A percentile compares a stretch with the other conserved stretches of the same genome.
phyloP scores from a whole-genome alignment of 2,113 vertebrate species.

The Aplodontia rufa region DNA sequence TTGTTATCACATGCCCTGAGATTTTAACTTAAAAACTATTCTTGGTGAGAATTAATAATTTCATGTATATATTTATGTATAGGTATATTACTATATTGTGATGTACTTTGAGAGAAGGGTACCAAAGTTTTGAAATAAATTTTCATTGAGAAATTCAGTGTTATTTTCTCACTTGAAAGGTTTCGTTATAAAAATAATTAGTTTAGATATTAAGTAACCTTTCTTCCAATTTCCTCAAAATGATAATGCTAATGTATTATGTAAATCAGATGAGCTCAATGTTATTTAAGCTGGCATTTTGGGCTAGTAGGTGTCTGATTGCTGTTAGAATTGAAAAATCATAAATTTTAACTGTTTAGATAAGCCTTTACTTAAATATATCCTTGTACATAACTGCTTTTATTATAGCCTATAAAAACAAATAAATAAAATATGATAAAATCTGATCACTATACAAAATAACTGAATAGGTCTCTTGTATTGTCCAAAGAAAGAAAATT shows the following conservation, averaged over 20 bases:
- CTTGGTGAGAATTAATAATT: not conserved
- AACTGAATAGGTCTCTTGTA: not conserved
- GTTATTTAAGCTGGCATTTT: slow-evolving; percentile 7
- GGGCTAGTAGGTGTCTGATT: not conserved
- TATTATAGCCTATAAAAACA: too few species aligned
- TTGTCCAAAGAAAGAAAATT: not conserved
- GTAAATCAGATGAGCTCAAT: slow-evolving; percentile 30
- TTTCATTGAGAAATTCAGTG: not conserved
- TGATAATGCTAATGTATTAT: slow-evolving; percentile 1
- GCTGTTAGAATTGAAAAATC: not conserved
- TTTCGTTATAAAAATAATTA: slow-evolving; percentile 52
- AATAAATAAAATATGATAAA: slow-evolving; percentile 39
- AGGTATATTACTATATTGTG: not conserved
- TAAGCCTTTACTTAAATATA: too few species aligned
- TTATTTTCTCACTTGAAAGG: slow-evolving; percentile 36
- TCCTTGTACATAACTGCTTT: too few species aligned
- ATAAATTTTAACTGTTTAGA: not conserved
- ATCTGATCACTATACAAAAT: not conserved
- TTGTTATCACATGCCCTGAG: not conserved
- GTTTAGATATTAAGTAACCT: not conserved
- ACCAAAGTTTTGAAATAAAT: not conserved
- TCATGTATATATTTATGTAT: not conserved
- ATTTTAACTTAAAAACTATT: slow-evolving; percentile 33
- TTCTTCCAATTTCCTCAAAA: slow-evolving; percentile 52
- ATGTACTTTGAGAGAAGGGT: not conserved